These are phyloP conservation scores for Vulpes ferrilata DNA, from an alignment of 2,113 vertebrate species.

Conservation along the genomic window DNA sequence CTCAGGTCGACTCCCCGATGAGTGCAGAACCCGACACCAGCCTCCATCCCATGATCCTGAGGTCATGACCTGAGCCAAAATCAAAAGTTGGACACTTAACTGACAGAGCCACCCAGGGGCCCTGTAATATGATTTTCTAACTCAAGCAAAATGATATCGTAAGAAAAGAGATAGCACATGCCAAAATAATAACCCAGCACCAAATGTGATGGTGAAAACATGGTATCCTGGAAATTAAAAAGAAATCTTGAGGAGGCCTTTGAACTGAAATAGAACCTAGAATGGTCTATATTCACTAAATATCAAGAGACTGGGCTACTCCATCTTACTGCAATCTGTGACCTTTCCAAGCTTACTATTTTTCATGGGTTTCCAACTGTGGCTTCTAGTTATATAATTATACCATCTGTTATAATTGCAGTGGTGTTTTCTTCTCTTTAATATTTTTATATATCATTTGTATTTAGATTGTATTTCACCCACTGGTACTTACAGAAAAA, in stretches of 20 bases:
- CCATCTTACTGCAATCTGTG: background rate
- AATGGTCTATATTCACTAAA: background rate
- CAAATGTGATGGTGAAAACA: background rate
- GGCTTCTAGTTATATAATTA: background rate
- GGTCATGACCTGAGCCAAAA: background rate
- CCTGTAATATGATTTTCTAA: background rate
- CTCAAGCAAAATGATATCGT: background rate
- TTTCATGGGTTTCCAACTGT: background rate
- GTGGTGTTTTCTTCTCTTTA: background rate
- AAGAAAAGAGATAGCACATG: background rate
- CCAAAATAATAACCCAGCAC: background rate
- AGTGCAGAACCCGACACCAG: background rate
- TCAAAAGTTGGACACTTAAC: background rate
- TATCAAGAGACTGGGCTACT: background rate
- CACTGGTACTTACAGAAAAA: background rate
- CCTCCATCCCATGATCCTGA: background rate
- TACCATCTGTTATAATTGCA: background rate
- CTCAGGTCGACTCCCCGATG: background rate
- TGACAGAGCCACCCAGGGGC: background rate
- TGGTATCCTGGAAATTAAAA: background rate
- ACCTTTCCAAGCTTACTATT: background rate
- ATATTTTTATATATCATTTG: background rate
- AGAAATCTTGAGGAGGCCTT: background rate
- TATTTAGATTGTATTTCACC: background rate
- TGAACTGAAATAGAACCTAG: background rate